Percentiles rank a stretch among this genome's conserved stretches.
Evolutionary conservation across 92 coral and sea anemone species (phyloP).

Genomic region (Isaurus tuberculatus): DNA sequence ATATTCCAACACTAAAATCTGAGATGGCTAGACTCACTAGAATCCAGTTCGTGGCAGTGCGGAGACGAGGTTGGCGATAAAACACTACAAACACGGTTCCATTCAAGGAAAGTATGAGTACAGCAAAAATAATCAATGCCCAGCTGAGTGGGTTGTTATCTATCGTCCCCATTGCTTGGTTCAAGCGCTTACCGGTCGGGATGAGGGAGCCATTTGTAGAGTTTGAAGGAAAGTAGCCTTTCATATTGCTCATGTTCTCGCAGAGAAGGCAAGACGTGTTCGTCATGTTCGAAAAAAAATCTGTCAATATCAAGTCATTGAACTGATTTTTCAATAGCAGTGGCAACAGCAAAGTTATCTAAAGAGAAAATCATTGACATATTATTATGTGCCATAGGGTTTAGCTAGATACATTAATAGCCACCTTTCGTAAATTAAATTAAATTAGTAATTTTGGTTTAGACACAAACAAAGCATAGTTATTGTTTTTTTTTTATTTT

Average conservation of each 20-base stretch:
- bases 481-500: no score
- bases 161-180: background rate
- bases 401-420: no score
- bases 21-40: constrained; percentile 35
- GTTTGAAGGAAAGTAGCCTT: background rate
- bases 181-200: background rate
- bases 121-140: constrained; percentile 1
- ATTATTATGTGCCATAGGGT: no score
- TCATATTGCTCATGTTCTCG: background rate
- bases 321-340: background rate
- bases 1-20: constrained; percentile 28
- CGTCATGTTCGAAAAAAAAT: background rate
- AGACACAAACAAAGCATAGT: no score
- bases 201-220: background rate
- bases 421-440: no score
- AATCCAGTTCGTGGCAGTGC: constrained; percentile 44
- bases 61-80: constrained; percentile 29
- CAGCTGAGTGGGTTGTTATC: constrained; percentile 3
- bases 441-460: no score
- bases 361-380: no score
- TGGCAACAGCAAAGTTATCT: no score
- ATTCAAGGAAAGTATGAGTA: constrained; percentile 11
- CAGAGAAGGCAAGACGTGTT: background rate
- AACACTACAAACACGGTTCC: constrained; percentile 32
- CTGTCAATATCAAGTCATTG: no score